Base-by-base conservation (phyloP, 2,888 invertebrate species). In the Nomada ruficornis region DNA sequence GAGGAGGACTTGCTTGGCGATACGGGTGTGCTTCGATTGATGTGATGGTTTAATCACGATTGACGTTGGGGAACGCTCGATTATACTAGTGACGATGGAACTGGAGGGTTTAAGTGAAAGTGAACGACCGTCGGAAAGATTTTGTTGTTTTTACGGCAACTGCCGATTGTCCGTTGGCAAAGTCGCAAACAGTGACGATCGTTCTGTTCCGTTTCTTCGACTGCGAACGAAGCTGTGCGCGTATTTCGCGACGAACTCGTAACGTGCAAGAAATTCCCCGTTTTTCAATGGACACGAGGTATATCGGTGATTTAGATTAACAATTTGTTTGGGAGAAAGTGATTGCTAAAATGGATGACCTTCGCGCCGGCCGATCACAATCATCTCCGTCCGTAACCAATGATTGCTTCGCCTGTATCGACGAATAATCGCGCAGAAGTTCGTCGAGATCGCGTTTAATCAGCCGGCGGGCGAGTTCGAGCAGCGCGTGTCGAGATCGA, bases 381-480 rank as follows among this genome's bases (percentile, higher is more conserved):
- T 82, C 73, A 70, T 68, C 70, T 83, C 84, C 84, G 84, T 84
- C 84, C 84, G 78, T 82, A 73, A 79, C 62, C 73, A 77, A 77
- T 70, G 69, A 63, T 73, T 52, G 52, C 68, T 44, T 42, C 52
- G 26, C 47, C 50, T 9, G 20, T 11, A 18, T 44, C 62, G 68
- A 54, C 57, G 64, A 69, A 36, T 36, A 1, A 59, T 23, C 10
- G 23, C n/a, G 13, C n/a, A 18, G 52, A 9, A 44, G 36, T 55
- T 78, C 55, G 74, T 26, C 36, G 68, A 9, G 9, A 52, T 23
- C 55, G 52, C 36, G 47, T 55, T 23, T 23, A 36, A 44, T 23
- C 18, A 44, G 57, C 50, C 68, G 54, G 55, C 47, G 20, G 44
- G 52, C 60, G 75, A 47, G 44, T 23, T 50, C 18, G 4, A 70